phyloP scores from a whole-genome alignment of 2,797 vertebrate genomes.

The Girardinus metallicus region DNA sequence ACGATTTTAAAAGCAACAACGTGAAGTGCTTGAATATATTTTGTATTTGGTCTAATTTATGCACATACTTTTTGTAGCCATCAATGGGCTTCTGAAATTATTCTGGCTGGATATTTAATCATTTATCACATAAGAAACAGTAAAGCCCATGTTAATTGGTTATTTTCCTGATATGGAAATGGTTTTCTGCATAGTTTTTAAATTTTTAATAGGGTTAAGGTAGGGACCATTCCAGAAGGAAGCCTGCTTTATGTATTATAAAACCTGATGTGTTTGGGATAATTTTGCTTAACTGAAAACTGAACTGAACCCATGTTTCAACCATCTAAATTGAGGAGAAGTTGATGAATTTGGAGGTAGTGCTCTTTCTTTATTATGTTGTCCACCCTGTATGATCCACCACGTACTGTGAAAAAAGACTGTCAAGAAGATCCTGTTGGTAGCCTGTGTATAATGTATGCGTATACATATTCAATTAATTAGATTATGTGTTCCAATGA shows the following conservation, averaged over 20 bases:
- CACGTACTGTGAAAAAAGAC: background rate
- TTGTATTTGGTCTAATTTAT: background rate
- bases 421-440: background rate
- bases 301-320: background rate
- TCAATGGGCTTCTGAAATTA: background rate
- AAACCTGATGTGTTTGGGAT: background rate
- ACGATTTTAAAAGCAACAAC: background rate
- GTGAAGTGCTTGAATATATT: background rate
- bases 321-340: background rate
- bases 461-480: background rate
- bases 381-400: background rate
- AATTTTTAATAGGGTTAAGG: background rate
- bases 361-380: background rate
- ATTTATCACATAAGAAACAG: background rate
- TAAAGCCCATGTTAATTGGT: background rate
- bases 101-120: background rate
- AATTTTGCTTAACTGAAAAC: background rate
- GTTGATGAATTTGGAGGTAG: background rate
- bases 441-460: background rate
- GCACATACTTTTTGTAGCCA: background rate
- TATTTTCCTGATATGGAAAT: background rate
- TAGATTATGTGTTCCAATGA: background rate
- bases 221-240: background rate
- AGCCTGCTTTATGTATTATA: background rate
- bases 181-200: background rate